phyloP scores from a whole-genome alignment of 2,888 invertebrate genomes.

The Acrocera orbiculus region DNA sequence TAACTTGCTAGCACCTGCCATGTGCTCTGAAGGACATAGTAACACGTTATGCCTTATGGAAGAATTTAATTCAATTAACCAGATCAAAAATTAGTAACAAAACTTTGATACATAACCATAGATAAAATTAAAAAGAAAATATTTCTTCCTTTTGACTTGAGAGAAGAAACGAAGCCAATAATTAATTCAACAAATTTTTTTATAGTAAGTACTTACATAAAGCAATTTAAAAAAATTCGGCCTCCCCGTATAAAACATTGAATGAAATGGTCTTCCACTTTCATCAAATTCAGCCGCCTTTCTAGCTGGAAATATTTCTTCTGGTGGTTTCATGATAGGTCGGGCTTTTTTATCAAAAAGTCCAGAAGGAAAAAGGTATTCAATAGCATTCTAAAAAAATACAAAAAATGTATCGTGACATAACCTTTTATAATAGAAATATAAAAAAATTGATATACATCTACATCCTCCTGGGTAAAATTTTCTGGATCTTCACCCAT shows the following conservation, averaged over 20 bases:
- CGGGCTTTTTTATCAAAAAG: constrained; percentile 68
- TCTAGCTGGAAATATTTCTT: constrained; percentile 62
- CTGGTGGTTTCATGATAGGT: constrained; percentile 80
- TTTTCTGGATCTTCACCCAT: constrained; percentile 89
- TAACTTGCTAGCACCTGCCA: too few species aligned
- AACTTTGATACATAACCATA: too few species aligned
- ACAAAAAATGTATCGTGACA: constrained; percentile 9
- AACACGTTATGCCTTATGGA: too few species aligned
- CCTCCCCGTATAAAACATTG: constrained; percentile 77
- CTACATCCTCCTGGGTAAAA: constrained; percentile 73
- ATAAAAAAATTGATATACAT: constrained; percentile 36
- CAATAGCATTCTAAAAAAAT: constrained; percentile 56
- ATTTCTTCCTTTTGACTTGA: background rate
- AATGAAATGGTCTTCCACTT: constrained; percentile 78
- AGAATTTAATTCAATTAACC: too few species aligned
- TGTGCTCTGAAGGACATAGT: too few species aligned
- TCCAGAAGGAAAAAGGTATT: constrained; percentile 92
- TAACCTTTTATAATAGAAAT: background rate
- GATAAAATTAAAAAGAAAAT: background rate
- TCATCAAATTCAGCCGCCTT: constrained; percentile 84
- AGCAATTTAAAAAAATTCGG: constrained; percentile 71
- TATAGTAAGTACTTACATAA: constrained; percentile 41
- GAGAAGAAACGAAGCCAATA: too few species aligned
- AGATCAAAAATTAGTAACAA: too few species aligned
- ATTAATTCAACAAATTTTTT: too few species aligned